Evolutionary conservation across 2,888 invertebrate genomes (phyloP), one percentile per base, ranked within the genome.

Genomic region (Rhopalosiphum nymphaeae): DNA sequence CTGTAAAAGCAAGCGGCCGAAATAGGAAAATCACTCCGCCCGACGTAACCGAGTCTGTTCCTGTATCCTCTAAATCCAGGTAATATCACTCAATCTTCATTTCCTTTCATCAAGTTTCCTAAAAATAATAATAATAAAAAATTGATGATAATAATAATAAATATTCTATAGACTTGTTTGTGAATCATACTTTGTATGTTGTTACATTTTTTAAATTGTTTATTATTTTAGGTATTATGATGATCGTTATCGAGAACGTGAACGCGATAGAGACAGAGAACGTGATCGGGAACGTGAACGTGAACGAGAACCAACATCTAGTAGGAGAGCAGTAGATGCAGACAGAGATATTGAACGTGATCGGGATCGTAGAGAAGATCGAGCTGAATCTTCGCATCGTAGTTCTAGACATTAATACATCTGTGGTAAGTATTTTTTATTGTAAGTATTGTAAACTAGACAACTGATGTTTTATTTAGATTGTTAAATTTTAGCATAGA

Each of bases 231-330:
- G 97, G 94, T 98, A 98, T 96, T 98, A 98, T 96, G 98, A 98
- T 95, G 98, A 98, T 96, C 97, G 98, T 95, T 98, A 98, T 96
- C 97, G 97, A 95, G 97, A 97, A 95, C 96, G 97, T 92, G 97
- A 96, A 61, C 95, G 95, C 86, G 95, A 95, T 92, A 91, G 94
- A 56, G 94, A 94, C 3, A 85, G 94, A 61, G 95, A 95, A 89
- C 91, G 95, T 56, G 95, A 95, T 46, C 94, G 95, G 36, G 95
- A 95, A 95, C 95, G 95, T 21, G 95, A 95, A 94, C 93, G 91
- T 46, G 94, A 87, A 93, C 53, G 94, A n/a, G 94, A 94, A 85
- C 94, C 92, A 26, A 89, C 89, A 10, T 94, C 94, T 44, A 94
- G 94, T 85, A 94, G 95, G 96, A 97, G 96, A 95, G 97, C 95